Base-by-base conservation (phyloP, 1,140 invertebrate species). In the Habropoda laboriosa region DNA sequence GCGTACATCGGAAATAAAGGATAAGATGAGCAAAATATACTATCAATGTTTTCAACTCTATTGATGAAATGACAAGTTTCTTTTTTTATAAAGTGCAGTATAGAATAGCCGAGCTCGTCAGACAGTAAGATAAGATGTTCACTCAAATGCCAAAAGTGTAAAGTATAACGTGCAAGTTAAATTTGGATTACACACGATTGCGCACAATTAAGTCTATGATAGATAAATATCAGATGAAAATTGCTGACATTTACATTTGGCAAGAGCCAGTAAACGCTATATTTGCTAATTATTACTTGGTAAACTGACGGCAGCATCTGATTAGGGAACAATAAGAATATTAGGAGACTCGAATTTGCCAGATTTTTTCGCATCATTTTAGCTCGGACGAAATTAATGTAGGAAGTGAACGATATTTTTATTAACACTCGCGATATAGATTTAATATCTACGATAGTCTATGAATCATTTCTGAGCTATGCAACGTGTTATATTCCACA, bases 181-280 rank as follows among this genome's bases (percentile, higher is more conserved):
- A 38, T 70, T 70, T 55, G 49, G 35, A 70, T 53, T 27, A 3
- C 30, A 35, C 30, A 51, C 6, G 30, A 24, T 67, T 10, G 30
- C 30, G 16, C 21, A 12, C 63, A 18, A 66, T 47, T 35, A 35
- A 0, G 6, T 21, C 32, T 27, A 53, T n/a, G 67, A 55, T 8
- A 24, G 64, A 51, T 67, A 49, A 51, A 49, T 16, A n/a, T 49
- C 35, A 49, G 45, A 51, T 51, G 32, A 47, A 27, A 51, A 68
- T 53, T 24, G 66, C n/a, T 35, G 47, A 38, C 66, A 27, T 51
- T 68, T 35, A 53, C 16, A 42, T 71, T 42, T 71, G 68, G 68
- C 68, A 42, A 24, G 18, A 0, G 30, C 13, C 8, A 3, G 30
- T 12, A 1, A 42, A 21, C 1, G 24, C 2, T n/a, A 24, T 32